These are phyloP conservation scores for Gopherus flavomarginatus DNA, from an alignment of 2,113 vertebrate genomes.

Conservation along the genomic window DNA sequence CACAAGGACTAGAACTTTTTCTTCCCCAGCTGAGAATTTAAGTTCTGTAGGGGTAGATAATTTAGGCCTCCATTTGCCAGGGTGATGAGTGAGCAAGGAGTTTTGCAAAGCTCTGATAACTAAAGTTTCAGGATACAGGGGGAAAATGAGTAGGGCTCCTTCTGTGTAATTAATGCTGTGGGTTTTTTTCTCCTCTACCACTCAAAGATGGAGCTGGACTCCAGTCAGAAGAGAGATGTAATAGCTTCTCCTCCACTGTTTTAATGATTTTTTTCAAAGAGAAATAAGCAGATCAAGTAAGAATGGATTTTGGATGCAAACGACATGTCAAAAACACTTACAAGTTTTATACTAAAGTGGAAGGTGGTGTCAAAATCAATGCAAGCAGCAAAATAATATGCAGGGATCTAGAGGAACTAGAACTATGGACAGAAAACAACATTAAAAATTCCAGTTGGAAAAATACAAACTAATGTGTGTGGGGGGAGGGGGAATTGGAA, in stretches of 20 bases:
- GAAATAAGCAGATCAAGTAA: not conserved
- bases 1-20: accelerated
- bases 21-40: accelerated
- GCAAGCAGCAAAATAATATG: not conserved
- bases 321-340: accelerated
- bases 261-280: accelerated
- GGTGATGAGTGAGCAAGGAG: not conserved
- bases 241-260: not conserved
- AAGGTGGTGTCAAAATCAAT: accelerated
- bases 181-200: not conserved
- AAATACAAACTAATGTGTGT: accelerated
- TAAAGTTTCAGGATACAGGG: not conserved
- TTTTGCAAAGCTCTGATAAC: not conserved
- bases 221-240: not conserved
- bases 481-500: accelerated
- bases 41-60: accelerated
- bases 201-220: accelerated
- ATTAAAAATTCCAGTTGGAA: not conserved
- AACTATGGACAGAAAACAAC: accelerated
- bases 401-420: accelerated
- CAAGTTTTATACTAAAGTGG: not conserved
- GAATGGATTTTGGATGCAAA: not conserved
- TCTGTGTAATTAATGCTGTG: not conserved
- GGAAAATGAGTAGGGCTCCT: not conserved
- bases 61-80: not conserved